Evolutionary conservation across 2,888 invertebrate species (phyloP).

Genomic region (Drosophila ezoana): DNA sequence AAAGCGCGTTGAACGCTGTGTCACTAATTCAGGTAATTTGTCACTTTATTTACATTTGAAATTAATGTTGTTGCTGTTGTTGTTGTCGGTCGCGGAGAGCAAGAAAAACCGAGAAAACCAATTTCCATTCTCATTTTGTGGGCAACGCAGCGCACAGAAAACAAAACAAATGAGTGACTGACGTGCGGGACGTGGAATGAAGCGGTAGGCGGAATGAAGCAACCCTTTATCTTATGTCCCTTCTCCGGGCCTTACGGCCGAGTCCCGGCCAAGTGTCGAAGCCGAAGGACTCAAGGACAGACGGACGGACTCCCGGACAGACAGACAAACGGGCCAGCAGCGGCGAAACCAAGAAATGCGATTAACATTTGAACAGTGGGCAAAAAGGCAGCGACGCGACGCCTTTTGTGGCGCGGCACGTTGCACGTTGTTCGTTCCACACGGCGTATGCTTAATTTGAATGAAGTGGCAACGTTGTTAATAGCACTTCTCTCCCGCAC

Average conservation of each 20-base stretch:
- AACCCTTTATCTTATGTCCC: slow-evolving; percentile 40
- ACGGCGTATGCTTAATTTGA: slow-evolving; percentile 73
- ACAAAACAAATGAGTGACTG: slow-evolving; percentile 75
- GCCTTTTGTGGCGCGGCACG: slow-evolving; percentile 64
- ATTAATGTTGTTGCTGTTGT: slow-evolving; percentile 62
- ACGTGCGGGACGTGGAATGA: slow-evolving; percentile 52
- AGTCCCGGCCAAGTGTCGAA: slow-evolving; percentile 15
- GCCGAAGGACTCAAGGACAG: slow-evolving; percentile 23
- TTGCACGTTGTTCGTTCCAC: slow-evolving; percentile 41
- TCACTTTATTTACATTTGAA: slow-evolving; percentile 80
- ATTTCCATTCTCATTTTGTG: slow-evolving; percentile 76
- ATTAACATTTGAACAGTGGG: slow-evolving; percentile 74
- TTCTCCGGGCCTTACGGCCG: background rate
- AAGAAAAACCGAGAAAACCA: slow-evolving; percentile 76
- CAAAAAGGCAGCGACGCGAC: slow-evolving; percentile 51
- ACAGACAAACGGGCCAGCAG: slow-evolving; percentile 15
- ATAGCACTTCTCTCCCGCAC: slow-evolving; percentile 45
- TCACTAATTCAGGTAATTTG: slow-evolving; percentile 79
- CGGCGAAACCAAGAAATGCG: slow-evolving; percentile 67
- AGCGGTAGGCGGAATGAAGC: slow-evolving; percentile 12
- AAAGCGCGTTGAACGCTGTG: slow-evolving; percentile 63
- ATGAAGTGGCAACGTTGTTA: slow-evolving; percentile 74
- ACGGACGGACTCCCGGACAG: slow-evolving; percentile 34
- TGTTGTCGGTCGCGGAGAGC: slow-evolving; percentile 38
- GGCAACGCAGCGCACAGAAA: slow-evolving; percentile 64